Conservation (phyloP, 1,140 invertebrate species). For the Archegozetes longisetosus region DNA sequence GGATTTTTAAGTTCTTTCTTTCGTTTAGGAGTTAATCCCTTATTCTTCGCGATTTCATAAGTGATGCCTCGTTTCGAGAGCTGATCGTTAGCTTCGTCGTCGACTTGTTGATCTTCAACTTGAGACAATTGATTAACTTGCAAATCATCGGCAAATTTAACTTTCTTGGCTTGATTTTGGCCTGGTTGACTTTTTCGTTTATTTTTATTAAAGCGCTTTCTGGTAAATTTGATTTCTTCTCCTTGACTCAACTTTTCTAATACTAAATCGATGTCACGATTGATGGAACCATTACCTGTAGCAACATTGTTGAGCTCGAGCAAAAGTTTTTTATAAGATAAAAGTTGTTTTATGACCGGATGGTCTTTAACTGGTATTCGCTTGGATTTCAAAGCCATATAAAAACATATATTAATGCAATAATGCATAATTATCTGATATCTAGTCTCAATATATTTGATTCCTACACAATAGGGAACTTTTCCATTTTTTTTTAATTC, state of each 20-base stretch:
- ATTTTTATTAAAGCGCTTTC: too few species aligned
- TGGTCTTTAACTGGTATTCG: conserved; percentile 51
- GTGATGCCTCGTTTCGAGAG: conserved; percentile 61
- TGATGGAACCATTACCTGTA: conserved; percentile 10
- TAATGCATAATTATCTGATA: conserved; percentile 38
- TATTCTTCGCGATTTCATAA: conserved; percentile 86
- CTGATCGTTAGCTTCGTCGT: conserved; percentile 21
- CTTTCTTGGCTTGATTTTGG: conserved; percentile 19
- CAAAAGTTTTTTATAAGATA: conserved; percentile 47
- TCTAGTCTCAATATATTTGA: conserved; percentile 13
- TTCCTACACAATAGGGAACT: conserved; percentile 18
- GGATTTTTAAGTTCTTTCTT: conserved; percentile 85
- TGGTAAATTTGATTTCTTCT: conserved; percentile 21
- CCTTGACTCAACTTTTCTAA: conserved; percentile 23
- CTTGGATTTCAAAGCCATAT: conserved; percentile 58
- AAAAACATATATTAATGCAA: conserved; percentile 67
- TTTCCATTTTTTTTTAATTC: conserved; percentile 31
- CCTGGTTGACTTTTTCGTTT: conserved; percentile 21
- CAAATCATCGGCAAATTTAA: conserved; percentile 19
- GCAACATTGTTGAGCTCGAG: conserved; percentile 4
- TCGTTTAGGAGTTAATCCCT: conserved; percentile 68
- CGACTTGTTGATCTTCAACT: conserved; percentile 19
- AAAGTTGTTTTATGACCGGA: conserved; percentile 64
- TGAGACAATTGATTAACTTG: conserved; percentile 10
- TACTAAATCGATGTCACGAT: conserved; percentile 16